Evolutionary conservation across 2,113 vertebrate species (phyloP), one percentile per base, ranked within the genome.

Genomic region (Thunnus thynnus): DNA sequence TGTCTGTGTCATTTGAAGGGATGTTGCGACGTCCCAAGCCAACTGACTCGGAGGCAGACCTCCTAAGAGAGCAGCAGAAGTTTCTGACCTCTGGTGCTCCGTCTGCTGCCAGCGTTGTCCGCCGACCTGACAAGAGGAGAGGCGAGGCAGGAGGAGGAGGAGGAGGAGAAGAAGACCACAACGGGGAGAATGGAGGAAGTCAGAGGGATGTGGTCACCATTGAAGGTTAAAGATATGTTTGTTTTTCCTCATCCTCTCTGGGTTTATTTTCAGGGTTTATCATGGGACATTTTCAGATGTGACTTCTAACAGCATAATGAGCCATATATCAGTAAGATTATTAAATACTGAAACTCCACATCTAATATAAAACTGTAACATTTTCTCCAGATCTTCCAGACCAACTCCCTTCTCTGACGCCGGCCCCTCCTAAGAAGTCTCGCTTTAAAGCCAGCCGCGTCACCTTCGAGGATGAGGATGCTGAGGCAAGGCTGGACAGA

Each of bases 1-100:
- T 55, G 17, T 55, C 13, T 75, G n/a, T 52, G 46, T 79, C 48
- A 3, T 80, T 47, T 3, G 90, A 64, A 78, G 86, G 82, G 81
- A 99, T 99, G 97, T 76, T 99, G 86, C 95, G 93, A 0, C 97
- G 98, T 83, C 98, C 98, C 3, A 97, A 97, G 80, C 96, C 97
- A 16, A 95, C 96, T 1, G 98, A 99, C 88, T 98, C 96, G 0
- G 98, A 99, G 92, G 95, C 91, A 3, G 98, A 99, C 87, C 91
- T 99, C 76, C 92, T 99, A 17, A 95, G 64, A 48, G 97, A 98
- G 79, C 98, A 99, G 89, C 92, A 95, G 76, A 90, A 94, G 78
- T 99, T 99, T 86, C 93, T 99, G 60, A 91, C 95, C 69, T 92
- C 96, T 12, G 93, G 96, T 2, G 88, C 93, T 27, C 90, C 87